Evolutionary conservation across 2,797 vertebrate genomes (phyloP), one percentile per base, ranked within the genome.

Genomic region (Pseudochromis fuscus): DNA sequence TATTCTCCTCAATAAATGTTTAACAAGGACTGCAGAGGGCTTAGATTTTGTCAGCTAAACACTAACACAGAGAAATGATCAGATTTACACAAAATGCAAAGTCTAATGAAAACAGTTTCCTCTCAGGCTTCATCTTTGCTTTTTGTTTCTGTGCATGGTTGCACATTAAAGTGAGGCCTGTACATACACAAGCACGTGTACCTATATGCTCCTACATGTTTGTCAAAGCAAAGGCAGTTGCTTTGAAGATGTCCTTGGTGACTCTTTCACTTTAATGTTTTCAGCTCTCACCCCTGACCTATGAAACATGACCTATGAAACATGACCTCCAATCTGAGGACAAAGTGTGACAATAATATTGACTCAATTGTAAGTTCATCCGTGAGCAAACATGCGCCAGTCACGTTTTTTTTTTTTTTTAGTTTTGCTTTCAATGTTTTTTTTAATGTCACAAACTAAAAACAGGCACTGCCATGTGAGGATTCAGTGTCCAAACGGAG

Each of bases 331-430:
- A 55, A 50, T 73, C 42, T 58, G 37, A 79, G 63, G 53, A 73
- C 78, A 69, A 38, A 75, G 55, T 10, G 19, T 25, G 49, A 68
- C 72, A 70, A 88, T 83, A 88, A 90, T 92, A 91, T 92, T 93
- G 88, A 92, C 89, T 76, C 28, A 66, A 72, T 19, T 56, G 11
- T 52, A 63, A 46, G 53, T 76, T 69, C 81, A 72, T 83, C 73
- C 21, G 1, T 45, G 31, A 72, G 65, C 61, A 82, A 91, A 88
- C 77, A 84, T 18, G 59, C 31, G 27, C 23, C 27, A 58, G 61
- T 87, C 79, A 84, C 16, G 19, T 77, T 78, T 77, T 65, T 75
- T 68, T 62, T n/a, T n/a, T n/a, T n/a, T n/a, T 6, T 37, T 71
- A n/a, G 38, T 40, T 78, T 58, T 44, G 19, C 12, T 65, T 52